Base-by-base conservation (phyloP, 2,797 vertebrate genomes). In the Enteromius viviparus region DNA sequence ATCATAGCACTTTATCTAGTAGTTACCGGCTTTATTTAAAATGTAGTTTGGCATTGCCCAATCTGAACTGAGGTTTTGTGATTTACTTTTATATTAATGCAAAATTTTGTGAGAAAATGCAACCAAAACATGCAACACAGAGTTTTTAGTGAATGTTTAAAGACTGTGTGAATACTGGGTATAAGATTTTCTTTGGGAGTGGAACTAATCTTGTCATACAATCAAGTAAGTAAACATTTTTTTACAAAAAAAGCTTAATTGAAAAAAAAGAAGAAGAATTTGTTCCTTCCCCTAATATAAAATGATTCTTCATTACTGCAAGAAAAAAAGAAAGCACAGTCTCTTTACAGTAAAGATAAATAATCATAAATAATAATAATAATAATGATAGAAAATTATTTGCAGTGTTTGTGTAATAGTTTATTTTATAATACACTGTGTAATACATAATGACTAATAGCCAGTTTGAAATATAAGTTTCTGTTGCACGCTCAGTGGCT, bases 161-260 rank as follows among this genome's bases (percentile, higher is more conserved):
- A 85, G 23, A 19, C 62, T 81, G 87, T 87, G 87, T 87, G 87
- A 88, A 79, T 85, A 60, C 75, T 69, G 62, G 71, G 0, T 71
- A 34, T 62, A 88, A 82, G 23, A 58, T 88, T 8, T 66, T 84
- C 42, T 88, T 88, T 64, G 87, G 84, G 68, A 51, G 5, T 58
- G 81, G 81, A 68, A 77, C 81, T 8, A 83, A 26, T 14, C 74
- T 83, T n/a, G 8, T 82, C 34, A 53, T 87, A 45, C 66, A 34
- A 55, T 32, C 74, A 71, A 66, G 74, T 84, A 75, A 84, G 82
- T 83, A 21, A 0, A 45, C n/a, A 1, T n/a, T n/a, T n/a, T n/a
- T n/a, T n/a, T n/a, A n/a, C n/a, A n/a, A 34, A 34, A 34, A 4
- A 34, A 34, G 34, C 34, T 34, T 34, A 34, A 34, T 34, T 34